Evolutionary conservation across 2,797 vertebrate species (phyloP).

Genomic region (Thunnus albacares): DNA sequence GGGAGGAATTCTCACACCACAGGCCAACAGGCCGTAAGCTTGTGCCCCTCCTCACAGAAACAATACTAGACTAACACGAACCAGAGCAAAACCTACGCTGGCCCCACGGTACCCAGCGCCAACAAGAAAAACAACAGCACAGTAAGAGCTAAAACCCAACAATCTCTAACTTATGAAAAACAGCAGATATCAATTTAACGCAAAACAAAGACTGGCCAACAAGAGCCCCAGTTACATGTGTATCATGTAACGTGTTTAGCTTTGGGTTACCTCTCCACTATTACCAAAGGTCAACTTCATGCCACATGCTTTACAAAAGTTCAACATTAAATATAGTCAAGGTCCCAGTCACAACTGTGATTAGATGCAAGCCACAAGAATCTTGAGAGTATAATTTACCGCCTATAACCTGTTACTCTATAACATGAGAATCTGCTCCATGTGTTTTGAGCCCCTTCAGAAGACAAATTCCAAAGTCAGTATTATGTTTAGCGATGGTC

Average conservation of each 20-base stretch:
- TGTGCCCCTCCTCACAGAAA: constrained; percentile 2
- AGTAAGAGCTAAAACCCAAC: background rate
- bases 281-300: constrained; percentile 73
- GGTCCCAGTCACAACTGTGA: background rate
- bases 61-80: constrained; percentile 1
- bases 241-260: constrained; percentile 56
- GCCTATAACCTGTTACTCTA: constrained; percentile 17
- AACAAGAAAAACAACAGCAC: constrained; percentile 14
- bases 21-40: constrained; percentile 3
- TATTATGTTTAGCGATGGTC: constrained; percentile 15
- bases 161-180: background rate
- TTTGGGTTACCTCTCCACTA: constrained; percentile 16
- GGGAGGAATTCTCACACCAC: constrained; percentile 45
- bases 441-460: constrained; percentile 4
- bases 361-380: constrained; percentile 19
- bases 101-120: background rate
- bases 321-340: constrained; percentile 69
- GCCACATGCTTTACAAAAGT: constrained; percentile 44
- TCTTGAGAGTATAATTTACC: background rate
- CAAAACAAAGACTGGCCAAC: constrained; percentile 30
- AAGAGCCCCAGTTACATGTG: constrained; percentile 14
- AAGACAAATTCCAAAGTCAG: constrained; percentile 16
- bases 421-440: constrained; percentile 1
- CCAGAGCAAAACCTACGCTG: constrained; percentile 6
- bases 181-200: background rate